Conservation (phyloP, 1,140 invertebrate species). For the Cepaea nemoralis region DNA sequence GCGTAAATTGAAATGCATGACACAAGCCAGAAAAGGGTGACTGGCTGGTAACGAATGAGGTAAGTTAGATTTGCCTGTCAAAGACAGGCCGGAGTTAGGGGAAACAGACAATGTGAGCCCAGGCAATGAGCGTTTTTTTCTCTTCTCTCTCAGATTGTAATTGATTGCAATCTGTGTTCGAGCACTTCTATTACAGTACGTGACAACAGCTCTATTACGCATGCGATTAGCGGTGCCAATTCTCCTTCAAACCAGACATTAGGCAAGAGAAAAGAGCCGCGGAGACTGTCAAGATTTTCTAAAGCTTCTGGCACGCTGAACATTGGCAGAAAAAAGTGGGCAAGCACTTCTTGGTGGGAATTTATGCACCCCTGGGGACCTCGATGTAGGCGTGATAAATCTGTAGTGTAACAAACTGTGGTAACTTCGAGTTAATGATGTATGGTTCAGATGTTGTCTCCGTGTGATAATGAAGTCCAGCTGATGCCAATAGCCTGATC, state of each 20-base stretch:
- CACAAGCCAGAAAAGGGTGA: background rate
- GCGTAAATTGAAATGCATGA: background rate
- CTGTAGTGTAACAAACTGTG: slow-evolving; percentile 33
- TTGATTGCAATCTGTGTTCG: slow-evolving; percentile 30
- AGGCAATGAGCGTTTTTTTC: slow-evolving; percentile 19
- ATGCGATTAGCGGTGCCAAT: slow-evolving; percentile 30
- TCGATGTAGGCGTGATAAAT: slow-evolving; percentile 23
- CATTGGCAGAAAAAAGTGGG: background rate
- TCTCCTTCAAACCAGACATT: slow-evolving; percentile 14
- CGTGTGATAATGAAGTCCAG: too few relatives aligned
- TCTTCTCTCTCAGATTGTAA: slow-evolving; percentile 8
- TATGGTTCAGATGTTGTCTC: too few relatives aligned
- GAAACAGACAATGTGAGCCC: background rate
- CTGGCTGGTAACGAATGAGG: background rate
- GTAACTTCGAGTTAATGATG: too few relatives aligned
- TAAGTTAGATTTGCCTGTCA: background rate
- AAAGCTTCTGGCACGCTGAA: slow-evolving; percentile 12
- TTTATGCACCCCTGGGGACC: slow-evolving; percentile 19
- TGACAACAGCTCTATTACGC: slow-evolving; percentile 22
- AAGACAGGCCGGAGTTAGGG: too few relatives aligned
- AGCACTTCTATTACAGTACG: background rate
- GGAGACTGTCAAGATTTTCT: slow-evolving; percentile 7
- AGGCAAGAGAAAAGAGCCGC: background rate
- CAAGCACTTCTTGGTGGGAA: background rate
- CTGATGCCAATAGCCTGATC: too few relatives aligned